Evolutionary conservation across 2,888 invertebrate species (phyloP).

Genomic region (Neuroscelio doddi): DNA sequence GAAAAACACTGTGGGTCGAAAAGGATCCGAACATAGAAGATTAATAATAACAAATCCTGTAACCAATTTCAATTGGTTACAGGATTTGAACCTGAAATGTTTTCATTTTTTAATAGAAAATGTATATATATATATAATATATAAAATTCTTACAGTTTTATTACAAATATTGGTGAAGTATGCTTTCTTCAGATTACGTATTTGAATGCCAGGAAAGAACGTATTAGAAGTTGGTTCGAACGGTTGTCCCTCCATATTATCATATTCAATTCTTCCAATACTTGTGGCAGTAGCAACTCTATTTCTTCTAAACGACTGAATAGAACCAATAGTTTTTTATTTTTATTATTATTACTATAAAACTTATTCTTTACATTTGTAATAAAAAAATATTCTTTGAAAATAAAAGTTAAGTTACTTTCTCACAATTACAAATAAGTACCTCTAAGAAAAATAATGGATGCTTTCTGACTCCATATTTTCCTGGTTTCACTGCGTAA

Average conservation of each 20-base stretch:
- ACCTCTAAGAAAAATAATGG: constrained; percentile 81
- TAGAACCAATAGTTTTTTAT: neutral
- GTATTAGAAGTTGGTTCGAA: constrained; percentile 63
- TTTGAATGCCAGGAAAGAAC: constrained; percentile 72
- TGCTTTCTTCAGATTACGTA: constrained; percentile 73
- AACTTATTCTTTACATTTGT: too few species aligned
- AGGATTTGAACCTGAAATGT: too few species aligned
- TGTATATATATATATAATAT: too few species aligned
- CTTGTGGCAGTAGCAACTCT: constrained; percentile 59
- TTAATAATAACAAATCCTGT: too few species aligned
- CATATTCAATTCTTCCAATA: constrained; percentile 53
- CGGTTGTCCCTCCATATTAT: constrained; percentile 57
- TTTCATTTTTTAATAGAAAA: too few species aligned
- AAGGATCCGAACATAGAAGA: too few species aligned
- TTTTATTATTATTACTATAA: constrained; percentile 5
- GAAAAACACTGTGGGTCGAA: too few species aligned
- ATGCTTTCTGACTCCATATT: constrained; percentile 85
- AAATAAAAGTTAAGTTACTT: constrained; percentile 4
- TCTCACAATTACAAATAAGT: constrained; percentile 10
- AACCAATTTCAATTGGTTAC: too few species aligned
- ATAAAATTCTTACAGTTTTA: constrained; percentile 52
- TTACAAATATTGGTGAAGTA: constrained; percentile 57
- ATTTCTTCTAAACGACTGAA: constrained; percentile 57
- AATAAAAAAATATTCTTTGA: constrained; percentile 5
- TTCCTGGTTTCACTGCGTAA: constrained; percentile 90